Evolutionary conservation across 2,113 vertebrate genomes (phyloP).

Genomic region (Dipodomys ordii): DNA sequence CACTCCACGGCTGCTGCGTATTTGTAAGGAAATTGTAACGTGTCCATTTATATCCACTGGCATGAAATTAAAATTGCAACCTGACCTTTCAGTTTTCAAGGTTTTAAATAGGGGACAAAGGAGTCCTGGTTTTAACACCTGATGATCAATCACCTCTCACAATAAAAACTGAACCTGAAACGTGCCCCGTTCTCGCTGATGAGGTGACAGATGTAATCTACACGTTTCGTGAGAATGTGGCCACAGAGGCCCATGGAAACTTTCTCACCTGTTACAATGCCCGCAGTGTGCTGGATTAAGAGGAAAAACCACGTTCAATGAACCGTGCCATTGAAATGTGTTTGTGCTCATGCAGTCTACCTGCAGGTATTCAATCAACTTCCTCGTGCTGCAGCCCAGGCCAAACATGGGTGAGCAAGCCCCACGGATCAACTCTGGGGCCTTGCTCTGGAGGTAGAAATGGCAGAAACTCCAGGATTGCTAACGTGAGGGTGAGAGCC

Average conservation of each 20-base stretch:
- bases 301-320: background rate
- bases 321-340: background rate
- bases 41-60: constrained; percentile 19
- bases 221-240: background rate
- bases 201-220: background rate
- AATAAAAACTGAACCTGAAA: constrained; percentile 33
- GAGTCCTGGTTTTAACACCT: constrained; percentile 46
- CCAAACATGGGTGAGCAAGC: background rate
- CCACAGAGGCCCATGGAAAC: background rate
- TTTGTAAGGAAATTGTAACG: constrained; percentile 6
- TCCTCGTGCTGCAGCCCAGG: background rate
- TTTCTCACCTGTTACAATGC: background rate
- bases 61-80: constrained; percentile 15
- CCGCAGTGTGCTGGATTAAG: background rate
- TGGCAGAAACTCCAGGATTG: constrained; percentile 16
- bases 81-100: constrained; percentile 36
- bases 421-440: constrained; percentile 14
- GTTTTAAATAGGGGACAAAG: background rate
- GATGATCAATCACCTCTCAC: constrained; percentile 25
- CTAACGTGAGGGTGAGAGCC: background rate
- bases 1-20: background rate
- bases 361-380: background rate
- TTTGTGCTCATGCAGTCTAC: background rate
- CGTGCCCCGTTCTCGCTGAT: background rate
- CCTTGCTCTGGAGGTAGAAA: constrained; percentile 72